Evolutionary conservation across 2,888 invertebrate species (phyloP).

Genomic region (Plebejus argus): DNA sequence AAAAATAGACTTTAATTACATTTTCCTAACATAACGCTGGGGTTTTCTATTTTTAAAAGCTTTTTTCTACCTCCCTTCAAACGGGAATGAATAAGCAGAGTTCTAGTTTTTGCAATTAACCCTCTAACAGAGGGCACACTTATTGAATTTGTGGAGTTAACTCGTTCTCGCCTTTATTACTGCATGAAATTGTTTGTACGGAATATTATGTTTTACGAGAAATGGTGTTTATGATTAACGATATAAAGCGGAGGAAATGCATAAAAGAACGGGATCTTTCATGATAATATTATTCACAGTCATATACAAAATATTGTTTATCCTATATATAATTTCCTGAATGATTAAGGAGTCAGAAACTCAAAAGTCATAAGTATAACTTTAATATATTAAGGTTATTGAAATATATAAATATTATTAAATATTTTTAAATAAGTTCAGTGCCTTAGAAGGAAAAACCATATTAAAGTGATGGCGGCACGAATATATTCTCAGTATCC

Average conservation of each 20-base stretch:
- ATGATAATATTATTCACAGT: not conserved
- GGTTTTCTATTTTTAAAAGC: not conserved
- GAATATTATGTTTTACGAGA: not conserved
- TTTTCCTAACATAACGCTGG: not conserved
- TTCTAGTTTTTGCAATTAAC: slow-evolving; percentile 21
- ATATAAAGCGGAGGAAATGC: not conserved
- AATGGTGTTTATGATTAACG: not conserved
- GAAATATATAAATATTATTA: too few species aligned
- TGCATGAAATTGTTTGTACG: slow-evolving; percentile 11
- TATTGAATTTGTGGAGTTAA: slow-evolving; percentile 15
- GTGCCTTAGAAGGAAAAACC: too few species aligned
- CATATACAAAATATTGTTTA: not conserved
- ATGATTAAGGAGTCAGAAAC: too few species aligned
- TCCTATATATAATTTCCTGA: not conserved
- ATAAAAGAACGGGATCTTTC: not conserved
- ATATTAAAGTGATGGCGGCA: too few species aligned
- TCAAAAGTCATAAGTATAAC: too few species aligned
- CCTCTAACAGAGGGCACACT: slow-evolving; percentile 19
- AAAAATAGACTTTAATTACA: not conserved
- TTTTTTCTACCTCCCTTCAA: not conserved
- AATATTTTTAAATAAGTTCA: too few species aligned
- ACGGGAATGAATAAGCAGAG: slow-evolving; percentile 19
- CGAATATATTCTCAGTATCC: too few species aligned
- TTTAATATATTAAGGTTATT: too few species aligned
- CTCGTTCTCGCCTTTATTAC: not conserved